These are phyloP conservation scores for Premnoplex brunnescens DNA, from an alignment of 2,797 vertebrate species.

Conservation along the genomic window DNA sequence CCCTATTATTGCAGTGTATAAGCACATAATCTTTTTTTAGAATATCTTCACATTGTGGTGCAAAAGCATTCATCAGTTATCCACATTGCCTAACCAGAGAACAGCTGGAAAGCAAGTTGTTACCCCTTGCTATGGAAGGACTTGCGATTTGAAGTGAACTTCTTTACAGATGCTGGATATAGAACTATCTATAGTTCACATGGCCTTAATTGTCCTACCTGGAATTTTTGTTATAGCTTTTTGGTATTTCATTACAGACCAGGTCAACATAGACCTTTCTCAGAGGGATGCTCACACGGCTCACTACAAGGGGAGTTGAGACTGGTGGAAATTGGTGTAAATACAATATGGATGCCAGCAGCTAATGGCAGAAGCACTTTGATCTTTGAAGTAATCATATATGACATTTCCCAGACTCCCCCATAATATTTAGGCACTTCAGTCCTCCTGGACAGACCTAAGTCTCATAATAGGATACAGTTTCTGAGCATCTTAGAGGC, in stretches of 20 bases:
- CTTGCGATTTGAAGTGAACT: background rate
- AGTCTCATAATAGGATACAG: background rate
- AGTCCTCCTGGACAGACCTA: background rate
- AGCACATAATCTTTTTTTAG: background rate
- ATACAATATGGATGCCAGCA: background rate
- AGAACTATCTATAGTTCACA: background rate
- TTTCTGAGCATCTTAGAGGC: background rate
- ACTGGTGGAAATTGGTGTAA: background rate
- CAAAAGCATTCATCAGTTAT: background rate
- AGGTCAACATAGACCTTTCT: background rate
- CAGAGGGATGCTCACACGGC: background rate
- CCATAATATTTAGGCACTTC: background rate
- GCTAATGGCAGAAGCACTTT: background rate
- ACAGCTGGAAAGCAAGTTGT: background rate
- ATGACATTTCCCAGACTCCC: background rate
- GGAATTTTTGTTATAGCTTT: background rate
- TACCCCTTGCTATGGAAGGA: background rate
- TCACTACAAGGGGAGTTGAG: background rate
- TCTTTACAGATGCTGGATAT: background rate
- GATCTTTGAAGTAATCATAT: background rate
- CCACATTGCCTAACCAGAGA: background rate
- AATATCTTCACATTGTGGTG: background rate
- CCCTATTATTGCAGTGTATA: rapidly evolving
- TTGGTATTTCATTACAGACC: background rate
- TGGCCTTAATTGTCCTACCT: background rate